These are phyloP conservation scores for Rhabditophanes sp. DNA, from an alignment of 2,888 invertebrate genomes.

Conservation along the genomic window DNA sequence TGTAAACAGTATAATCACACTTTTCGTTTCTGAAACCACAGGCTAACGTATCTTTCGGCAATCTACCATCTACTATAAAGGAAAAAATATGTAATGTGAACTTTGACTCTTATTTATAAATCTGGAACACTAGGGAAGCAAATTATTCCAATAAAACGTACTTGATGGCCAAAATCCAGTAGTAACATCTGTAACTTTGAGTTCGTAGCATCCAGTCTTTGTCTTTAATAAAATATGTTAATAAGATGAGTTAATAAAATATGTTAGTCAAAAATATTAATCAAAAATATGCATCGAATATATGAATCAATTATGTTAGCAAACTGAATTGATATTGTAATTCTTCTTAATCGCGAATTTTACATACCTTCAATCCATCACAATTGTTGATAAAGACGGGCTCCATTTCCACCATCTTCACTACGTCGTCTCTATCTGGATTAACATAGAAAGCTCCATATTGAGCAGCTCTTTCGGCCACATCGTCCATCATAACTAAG, in stretches of 20 bases:
- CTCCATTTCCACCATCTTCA: slow-evolving; percentile 21
- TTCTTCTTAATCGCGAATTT: slow-evolving; percentile 2
- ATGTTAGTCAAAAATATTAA: slow-evolving; percentile 1
- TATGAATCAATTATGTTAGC: slow-evolving; percentile 3
- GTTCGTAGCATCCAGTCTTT: slow-evolving; percentile 31
- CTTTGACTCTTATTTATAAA: too few relatives aligned
- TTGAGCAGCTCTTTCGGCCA: slow-evolving; percentile 18
- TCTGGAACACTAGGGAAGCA: too few relatives aligned
- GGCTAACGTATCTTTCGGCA: slow-evolving; percentile 29
- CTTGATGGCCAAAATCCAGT: slow-evolving; percentile 30
- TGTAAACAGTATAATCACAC: slow-evolving; percentile 26
- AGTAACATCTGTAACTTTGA: slow-evolving; percentile 21
- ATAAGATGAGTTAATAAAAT: not conserved
- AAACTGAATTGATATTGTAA: not conserved
- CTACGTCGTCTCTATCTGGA: slow-evolving; percentile 22
- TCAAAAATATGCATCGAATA: slow-evolving; percentile 4
- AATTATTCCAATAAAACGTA: too few relatives aligned
- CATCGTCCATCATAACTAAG: slow-evolving; percentile 19
- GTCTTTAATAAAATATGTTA: slow-evolving; percentile 14
- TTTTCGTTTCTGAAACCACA: slow-evolving; percentile 36
- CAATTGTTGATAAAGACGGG: slow-evolving; percentile 13
- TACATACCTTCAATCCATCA: slow-evolving; percentile 10
- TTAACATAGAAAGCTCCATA: slow-evolving; percentile 19
- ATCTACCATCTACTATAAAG: slow-evolving; percentile 22
- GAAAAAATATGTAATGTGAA: too few relatives aligned